Conservation (phyloP, 2,113 vertebrate genomes). For the Eonycteris spelaea region DNA sequence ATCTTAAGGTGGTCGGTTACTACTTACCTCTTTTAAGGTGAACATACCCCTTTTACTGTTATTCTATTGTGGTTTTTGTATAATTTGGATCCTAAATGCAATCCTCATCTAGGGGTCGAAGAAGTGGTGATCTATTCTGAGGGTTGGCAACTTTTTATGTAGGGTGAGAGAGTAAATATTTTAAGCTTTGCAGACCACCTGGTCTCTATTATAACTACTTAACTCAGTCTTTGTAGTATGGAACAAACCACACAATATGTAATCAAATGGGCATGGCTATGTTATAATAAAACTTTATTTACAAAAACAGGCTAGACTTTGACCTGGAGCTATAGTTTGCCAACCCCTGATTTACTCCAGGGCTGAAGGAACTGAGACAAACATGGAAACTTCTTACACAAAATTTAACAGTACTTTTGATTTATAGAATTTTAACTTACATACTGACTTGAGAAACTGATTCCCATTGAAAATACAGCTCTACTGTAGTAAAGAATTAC, state of each 20-base stretch:
- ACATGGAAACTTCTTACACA: background rate
- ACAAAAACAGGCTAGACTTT: background rate
- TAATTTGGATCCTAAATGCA: background rate
- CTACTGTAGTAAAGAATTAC: background rate
- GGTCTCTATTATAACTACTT: background rate
- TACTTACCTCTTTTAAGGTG: background rate
- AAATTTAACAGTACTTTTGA: conserved; percentile 14
- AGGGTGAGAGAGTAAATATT: background rate
- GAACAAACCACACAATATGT: background rate
- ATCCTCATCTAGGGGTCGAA: background rate
- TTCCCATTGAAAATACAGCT: background rate
- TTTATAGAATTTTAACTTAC: background rate
- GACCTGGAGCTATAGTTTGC: background rate
- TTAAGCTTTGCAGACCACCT: background rate
- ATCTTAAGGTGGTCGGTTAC: background rate
- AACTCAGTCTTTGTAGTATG: background rate
- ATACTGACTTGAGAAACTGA: conserved; percentile 9
- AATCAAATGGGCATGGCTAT: background rate
- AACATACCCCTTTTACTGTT: background rate
- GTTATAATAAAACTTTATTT: background rate
- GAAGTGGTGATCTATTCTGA: background rate
- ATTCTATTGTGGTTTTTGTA: background rate
- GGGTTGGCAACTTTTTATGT: background rate
- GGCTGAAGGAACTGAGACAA: background rate
- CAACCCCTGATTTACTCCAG: background rate